Base-by-base conservation (phyloP, 2,797 vertebrate species). In the Acrossocheilus fasciatus region DNA sequence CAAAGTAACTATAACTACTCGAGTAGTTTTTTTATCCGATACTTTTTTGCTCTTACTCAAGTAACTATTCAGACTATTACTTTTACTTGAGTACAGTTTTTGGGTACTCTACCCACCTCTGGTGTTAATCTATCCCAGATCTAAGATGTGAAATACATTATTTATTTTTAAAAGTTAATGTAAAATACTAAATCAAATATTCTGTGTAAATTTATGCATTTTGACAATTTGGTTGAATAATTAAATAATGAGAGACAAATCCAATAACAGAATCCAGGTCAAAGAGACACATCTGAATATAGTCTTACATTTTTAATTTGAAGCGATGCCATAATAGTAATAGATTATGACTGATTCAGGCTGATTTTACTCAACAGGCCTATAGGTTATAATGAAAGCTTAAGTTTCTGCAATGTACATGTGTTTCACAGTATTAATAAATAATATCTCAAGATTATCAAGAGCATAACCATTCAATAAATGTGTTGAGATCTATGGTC, bases 211-310 rank as follows among this genome's bases (percentile, higher is more conserved):
- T 54, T 3, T 41, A 78, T 78, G 36, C 52, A 54, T 77, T 57
- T 77, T 57, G 6, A 62, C 36, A 10, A 62, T 78, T 78, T 78
- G 14, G 76, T 30, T 43, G 39, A 72, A 72, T 72, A 72, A 72
- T 72, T 62, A 14, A 77, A 4, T 57, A 62, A 79, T 43, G 39
- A 43, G 23, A 18, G 54, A 26, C 12, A 8, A 57, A 57, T n/a
- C 20, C 75, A 77, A n/a, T 77, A 57, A 77, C 18, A 76, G 12
- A 59, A 78, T n/a, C 23, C 23, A 41, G 23, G 36, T 54, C 54
- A 78, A 59, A 78, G 23, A 59, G 36, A 78, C 34, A 47, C 18
- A 57, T 39, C 75, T 77, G 26, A 77, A 50, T 52, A 52, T 2
- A 57, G 75, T 57, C 18, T 52, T 77, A 39, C 50, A 36, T 77